Evolutionary conservation across 2,113 vertebrate species (phyloP), one percentile per base, ranked within the genome.

Genomic region (Epinephelus moara): DNA sequence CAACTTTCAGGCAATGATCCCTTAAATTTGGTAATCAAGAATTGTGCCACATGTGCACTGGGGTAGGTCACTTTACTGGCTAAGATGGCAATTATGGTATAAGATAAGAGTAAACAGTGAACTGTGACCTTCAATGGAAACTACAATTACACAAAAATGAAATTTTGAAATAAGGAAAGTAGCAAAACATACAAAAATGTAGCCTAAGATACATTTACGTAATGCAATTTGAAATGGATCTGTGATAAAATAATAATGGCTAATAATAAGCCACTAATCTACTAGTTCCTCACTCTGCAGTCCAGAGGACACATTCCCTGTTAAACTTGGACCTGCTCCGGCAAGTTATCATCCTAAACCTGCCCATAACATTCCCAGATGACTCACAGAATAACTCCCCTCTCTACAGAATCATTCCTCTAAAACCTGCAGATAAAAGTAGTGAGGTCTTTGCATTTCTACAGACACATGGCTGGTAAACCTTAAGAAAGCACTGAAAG

Each of bases 211-310:
- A 37, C 33, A 37, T 37, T 37, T 6, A 37, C 1, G 33, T 37
- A 37, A 37, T 7, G 4, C 33, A 37, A 37, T 6, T 12, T 45
- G 8, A 68, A 49, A 30, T 9, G 3, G 18, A 67, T 61, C 15
- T 12, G 23, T 47, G 56, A 45, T 19, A n/a, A 53, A 14, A 14
- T 0, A 52, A 70, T 72, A 60, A 23, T 77, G 17, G 42, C 21
- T 76, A 76, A 56, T 59, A 61, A 71, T 64, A 61, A 71, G 47
- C 30, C 23, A 47, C 17, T 15, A 8, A 53, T 21, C 25, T 49
- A 12, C 21, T 21, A 3, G 11, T 17, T 19, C 3, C 23, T 71
- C 33, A 42, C 3, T 15, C 45, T 60, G 49, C 23, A 70, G 64
- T 45, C 63, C 30, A 60, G 60, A 40, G 6, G 40, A 62, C 25